Evolutionary conservation across 2,888 invertebrate genomes (phyloP).

Genomic region (Andrena marginata): DNA sequence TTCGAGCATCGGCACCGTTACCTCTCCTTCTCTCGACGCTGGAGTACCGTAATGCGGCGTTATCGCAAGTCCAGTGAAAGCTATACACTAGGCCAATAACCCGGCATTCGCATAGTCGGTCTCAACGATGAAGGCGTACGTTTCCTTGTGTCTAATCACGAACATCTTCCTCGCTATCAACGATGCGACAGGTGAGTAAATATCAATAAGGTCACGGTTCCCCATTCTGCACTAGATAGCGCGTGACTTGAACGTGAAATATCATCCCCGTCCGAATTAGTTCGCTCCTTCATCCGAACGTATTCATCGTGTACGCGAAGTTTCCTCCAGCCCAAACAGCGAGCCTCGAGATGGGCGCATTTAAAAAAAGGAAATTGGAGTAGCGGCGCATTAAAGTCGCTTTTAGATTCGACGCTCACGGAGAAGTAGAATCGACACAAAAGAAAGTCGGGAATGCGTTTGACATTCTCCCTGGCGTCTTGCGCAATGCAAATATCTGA

Average conservation of each 20-base stretch:
- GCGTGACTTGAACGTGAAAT: not conserved
- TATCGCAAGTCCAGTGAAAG: constrained; percentile 54
- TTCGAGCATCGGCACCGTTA: not conserved
- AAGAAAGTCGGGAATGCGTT: constrained; percentile 36
- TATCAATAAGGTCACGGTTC: not conserved
- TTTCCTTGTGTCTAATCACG: constrained; percentile 18
- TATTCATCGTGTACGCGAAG: not conserved
- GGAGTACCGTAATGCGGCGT: constrained; percentile 23
- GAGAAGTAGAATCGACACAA: not conserved
- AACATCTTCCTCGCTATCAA: constrained; percentile 13
- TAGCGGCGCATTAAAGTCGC: not conserved
- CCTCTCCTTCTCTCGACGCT: not conserved
- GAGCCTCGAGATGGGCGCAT: not conserved
- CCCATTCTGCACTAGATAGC: not conserved
- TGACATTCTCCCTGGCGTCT: constrained; percentile 39
- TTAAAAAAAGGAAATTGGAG: not conserved
- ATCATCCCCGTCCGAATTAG: not conserved
- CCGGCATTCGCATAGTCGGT: constrained; percentile 30
- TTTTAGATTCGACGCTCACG: not conserved
- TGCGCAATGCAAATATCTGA: constrained; percentile 44
- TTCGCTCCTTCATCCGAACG: not conserved
- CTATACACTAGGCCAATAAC: constrained; percentile 48
- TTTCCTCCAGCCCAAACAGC: not conserved
- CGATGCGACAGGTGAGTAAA: constrained; percentile 35
- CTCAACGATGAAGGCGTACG: constrained; percentile 41